These are phyloP conservation scores for Rhabdophis nuchalis DNA, from an alignment of 2,797 vertebrate species.

Conservation along the genomic window DNA sequence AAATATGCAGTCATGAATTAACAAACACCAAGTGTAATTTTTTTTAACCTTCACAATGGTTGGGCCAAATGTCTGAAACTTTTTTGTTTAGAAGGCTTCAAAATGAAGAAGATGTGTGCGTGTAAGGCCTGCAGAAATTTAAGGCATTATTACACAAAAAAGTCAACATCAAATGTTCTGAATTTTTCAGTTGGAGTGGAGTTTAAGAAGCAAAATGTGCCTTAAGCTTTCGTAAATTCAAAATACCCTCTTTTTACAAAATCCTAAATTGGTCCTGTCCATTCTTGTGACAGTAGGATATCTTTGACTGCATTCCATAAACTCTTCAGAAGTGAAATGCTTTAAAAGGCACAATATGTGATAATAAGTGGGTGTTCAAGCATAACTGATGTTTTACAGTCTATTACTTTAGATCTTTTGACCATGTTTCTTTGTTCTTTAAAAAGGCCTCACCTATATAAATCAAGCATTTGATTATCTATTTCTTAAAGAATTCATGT, in stretches of 20 bases:
- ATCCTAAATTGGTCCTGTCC: not conserved
- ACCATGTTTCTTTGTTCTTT: not conserved
- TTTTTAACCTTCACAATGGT: not conserved
- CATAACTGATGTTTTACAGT: not conserved
- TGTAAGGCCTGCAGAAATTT: not conserved
- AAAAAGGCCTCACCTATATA: not conserved
- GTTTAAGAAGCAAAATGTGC: not conserved
- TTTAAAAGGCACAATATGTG: not conserved
- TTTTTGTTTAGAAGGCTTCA: not conserved
- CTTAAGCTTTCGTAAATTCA: not conserved
- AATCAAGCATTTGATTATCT: conserved; percentile 18
- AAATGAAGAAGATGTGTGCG: not conserved
- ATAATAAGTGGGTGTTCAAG: not conserved
- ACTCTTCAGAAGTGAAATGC: not conserved
- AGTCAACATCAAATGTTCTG: not conserved
- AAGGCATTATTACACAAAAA: not conserved
- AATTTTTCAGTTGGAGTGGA: not conserved
- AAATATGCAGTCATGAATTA: not conserved
- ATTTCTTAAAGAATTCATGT: conserved; percentile 23
- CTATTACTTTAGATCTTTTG: not conserved
- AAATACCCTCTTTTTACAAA: not conserved
- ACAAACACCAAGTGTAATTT: not conserved
- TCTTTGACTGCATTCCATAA: not conserved
- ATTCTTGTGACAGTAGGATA: not conserved
- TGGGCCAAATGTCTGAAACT: not conserved